Evolutionary conservation across 2,113 vertebrate species (phyloP), one percentile per base, ranked within the genome.

Genomic region (Coreoperca whiteheadi): DNA sequence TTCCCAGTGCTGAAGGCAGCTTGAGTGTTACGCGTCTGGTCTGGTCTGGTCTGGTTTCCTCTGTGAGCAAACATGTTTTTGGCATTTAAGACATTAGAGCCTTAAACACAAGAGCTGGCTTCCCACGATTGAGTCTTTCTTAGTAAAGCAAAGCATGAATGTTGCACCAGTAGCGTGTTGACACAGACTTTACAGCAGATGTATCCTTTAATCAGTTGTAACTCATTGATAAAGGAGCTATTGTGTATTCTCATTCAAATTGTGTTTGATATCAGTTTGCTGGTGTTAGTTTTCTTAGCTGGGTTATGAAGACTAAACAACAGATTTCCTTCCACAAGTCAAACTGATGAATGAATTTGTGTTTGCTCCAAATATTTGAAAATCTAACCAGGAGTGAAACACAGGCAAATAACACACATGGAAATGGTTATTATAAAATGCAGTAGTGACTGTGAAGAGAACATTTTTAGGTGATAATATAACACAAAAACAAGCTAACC

Each of bases 1-100:
- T 67, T 50, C 41, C 25, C 57, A 5, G 32, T 43, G 12, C 34
- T 66, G 39, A 16, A 60, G 71, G n/a, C 34, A 61, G 74, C 30
- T 43, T 54, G 16, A 77, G 74, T 77, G 28, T 83, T 80, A 21
- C 25, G 59, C 59, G 20, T 79, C 39, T 67, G 39, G 4, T 73
- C 37, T 39, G 8, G 37, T 41, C 32, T 3, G 32, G 32, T 34
- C 25, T 50, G 65, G 73, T 87, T 74, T 85, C 48, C 8, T 69
- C 20, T 85, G 64, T 82, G 79, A 77, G 72, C 57, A 50, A 7
- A 79, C 67, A 60, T 73, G 61, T 87, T 89, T 80, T 61, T 86
- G 79, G 84, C 66, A 85, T 77, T 70, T 23, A 63, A 64, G 78
- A 71, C 21, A 59, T 82, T 67, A 54, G 84, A 78, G 82, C 70